Conservation (phyloP, 2,797 vertebrate species). For the Mallotus villosus region DNA sequence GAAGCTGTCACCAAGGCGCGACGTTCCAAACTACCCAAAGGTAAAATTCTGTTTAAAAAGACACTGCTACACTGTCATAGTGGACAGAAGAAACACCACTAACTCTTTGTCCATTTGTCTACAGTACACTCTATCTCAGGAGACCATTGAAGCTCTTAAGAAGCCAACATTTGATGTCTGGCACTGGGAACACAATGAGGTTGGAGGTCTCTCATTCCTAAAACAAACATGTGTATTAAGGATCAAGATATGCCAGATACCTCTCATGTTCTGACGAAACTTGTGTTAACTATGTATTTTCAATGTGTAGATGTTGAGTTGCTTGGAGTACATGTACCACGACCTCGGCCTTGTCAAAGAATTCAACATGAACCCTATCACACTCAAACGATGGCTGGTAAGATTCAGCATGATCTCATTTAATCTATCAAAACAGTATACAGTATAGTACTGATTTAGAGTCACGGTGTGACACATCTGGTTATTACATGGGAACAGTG, state of each 20-base stretch:
- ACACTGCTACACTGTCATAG: background rate
- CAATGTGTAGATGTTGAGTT: conserved; percentile 91
- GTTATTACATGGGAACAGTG: background rate
- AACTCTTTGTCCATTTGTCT: background rate
- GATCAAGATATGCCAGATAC: background rate
- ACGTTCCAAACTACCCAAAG: conserved; percentile 93
- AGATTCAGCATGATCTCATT: conserved; percentile 21
- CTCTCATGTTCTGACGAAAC: background rate
- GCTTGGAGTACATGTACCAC: conserved; percentile 98
- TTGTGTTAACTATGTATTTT: background rate
- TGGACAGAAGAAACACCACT: background rate
- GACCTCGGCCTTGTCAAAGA: conserved; percentile 91
- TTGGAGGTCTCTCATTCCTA: conserved; percentile 52
- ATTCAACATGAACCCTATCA: conserved; percentile 97
- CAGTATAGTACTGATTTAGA: background rate
- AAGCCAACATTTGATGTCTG: conserved; percentile 98
- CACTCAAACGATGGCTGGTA: conserved; percentile 95
- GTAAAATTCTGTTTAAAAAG: conserved; percentile 57
- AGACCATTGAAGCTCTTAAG: conserved; percentile 92
- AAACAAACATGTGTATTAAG: background rate
- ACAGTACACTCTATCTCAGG: conserved; percentile 94
- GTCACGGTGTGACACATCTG: background rate
- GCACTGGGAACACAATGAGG: conserved; percentile 99
- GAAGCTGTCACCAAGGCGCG: conserved; percentile 84
- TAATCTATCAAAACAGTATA: background rate